Base-by-base conservation (phyloP, 2,888 invertebrate species). In the Caenorhabditis angaria region DNA sequence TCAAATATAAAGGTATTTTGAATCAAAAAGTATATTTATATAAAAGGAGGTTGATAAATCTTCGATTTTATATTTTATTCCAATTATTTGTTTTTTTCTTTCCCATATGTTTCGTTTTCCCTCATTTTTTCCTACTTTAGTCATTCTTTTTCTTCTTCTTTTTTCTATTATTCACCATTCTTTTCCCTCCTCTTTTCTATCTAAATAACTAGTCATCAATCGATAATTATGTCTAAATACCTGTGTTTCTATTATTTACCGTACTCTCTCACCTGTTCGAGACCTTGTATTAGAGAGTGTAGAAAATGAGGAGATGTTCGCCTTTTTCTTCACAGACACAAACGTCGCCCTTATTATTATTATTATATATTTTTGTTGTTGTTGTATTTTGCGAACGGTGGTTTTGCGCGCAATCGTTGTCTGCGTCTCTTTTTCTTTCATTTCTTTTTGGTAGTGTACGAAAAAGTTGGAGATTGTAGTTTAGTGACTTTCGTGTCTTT, bases 331-430 rank as follows among this genome's bases (percentile, higher is more conserved):
- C 41, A 18, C 41, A 5, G 41, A 41, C 18, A 41, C 32, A 8
- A 32, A n/a, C n/a, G n/a, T n/a, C 32, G 32, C 12, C 32, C 32
- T 32, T 12, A 41, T 41, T 14, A 14, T 41, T 14, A 3, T 12
- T 41, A 41, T 41, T 41, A 41, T 41, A n/a, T 41, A 12, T 41
- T 41, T 6, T 41, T 41, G 41, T 41, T 41, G 41, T 41, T 41
- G 41, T 41, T 41, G n/a, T n/a, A n/a, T n/a, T n/a, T n/a, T n/a
- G n/a, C 41, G 41, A 41, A 41, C 41, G 41, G 41, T 41, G 41
- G 41, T 41, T 41, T 41, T 41, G 41, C 41, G 32, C 32, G 41
- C 41, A 41, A 41, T 41, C n/a, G n/a, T n/a, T n/a, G 18, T 41
- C 41, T 41, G 41, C 41, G 41, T 41, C 41, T 41, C 41, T 41